Evolutionary conservation across 2,113 vertebrate genomes (phyloP), one percentile per base, ranked within the genome.

Genomic region (Myiopsitta monachus): DNA sequence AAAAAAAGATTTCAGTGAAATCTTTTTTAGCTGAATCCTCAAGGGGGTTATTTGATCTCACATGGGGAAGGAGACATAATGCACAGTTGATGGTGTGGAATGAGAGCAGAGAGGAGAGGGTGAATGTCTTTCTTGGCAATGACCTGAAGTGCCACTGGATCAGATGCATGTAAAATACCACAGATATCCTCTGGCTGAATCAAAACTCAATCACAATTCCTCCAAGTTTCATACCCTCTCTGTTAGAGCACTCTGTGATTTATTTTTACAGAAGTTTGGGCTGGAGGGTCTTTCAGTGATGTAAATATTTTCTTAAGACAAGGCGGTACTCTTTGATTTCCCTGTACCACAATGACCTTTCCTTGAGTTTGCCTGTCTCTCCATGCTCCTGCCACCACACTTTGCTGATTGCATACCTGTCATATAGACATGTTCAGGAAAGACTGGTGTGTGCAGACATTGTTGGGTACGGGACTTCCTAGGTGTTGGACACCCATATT

Each of bases 371-470:
- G 6, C 16, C 27, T 55, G 11, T 83, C n/a, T 82, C 13, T 76
- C 28, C 0, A 2, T 49, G 28, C 4, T 68, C 28, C 43, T 83
- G 36, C 44, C 16, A 4, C 36, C 30, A 13, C n/a, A 6, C 1
- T 83, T 83, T 87, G 4, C 39, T 80, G n/a, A 18, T 55, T 64
- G 19, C 26, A 7, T 8, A 91, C 18, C 17, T 41, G 7, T 59
- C 22, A 18, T 55, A 68, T 93, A 75, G n/a, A 33, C 6, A 19
- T 26, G 21, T 43, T 52, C 49, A 78, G 14, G 59, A 68, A 92
- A 72, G 7, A 74, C 8, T 54, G 14, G 4, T 30, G 11, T 30
- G 17, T 23, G 87, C 43, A 75, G n/a, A n/a, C 0, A 0, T 21
- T n/a, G 4, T 3, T 41, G 26, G 5, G 4, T 14, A 18, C 19